Evolutionary conservation across 2,113 vertebrate genomes (phyloP).

Genomic region (Eretmochelys imbricata): DNA sequence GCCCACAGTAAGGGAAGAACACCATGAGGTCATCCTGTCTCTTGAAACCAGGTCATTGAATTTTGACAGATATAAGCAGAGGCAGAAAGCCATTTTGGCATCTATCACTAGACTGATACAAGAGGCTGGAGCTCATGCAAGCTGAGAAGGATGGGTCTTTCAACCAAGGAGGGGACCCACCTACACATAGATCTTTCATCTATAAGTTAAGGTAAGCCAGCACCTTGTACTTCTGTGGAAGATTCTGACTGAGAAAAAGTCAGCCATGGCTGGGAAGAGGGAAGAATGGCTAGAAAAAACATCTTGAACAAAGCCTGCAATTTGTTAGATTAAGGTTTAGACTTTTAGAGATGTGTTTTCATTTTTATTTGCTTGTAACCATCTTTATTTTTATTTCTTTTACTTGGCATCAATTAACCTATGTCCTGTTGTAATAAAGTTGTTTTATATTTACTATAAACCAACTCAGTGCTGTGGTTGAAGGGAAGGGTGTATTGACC

Average conservation of each 20-base stretch:
- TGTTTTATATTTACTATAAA: neutral
- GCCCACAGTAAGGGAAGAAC: neutral
- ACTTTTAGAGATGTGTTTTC: neutral
- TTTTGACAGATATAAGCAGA: neutral
- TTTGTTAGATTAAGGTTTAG: neutral
- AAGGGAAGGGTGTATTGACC: neutral
- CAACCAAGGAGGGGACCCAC: neutral
- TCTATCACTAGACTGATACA: neutral
- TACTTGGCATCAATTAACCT: neutral
- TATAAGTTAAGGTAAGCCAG: neutral
- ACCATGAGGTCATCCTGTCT: neutral
- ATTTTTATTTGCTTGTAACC: neutral
- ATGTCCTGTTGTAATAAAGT: neutral
- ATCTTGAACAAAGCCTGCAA: neutral
- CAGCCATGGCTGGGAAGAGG: neutral
- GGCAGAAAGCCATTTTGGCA: neutral
- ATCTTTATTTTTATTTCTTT: neutral
- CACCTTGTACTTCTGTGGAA: neutral
- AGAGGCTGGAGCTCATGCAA: neutral
- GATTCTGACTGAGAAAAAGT: neutral
- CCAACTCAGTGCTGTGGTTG: neutral
- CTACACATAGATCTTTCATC: neutral
- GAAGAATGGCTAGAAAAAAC: neutral
- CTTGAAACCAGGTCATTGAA: neutral
- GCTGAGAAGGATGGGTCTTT: neutral